phyloP scores from a whole-genome alignment of 2,113 vertebrate species.

The Callaeas wilsoni region DNA sequence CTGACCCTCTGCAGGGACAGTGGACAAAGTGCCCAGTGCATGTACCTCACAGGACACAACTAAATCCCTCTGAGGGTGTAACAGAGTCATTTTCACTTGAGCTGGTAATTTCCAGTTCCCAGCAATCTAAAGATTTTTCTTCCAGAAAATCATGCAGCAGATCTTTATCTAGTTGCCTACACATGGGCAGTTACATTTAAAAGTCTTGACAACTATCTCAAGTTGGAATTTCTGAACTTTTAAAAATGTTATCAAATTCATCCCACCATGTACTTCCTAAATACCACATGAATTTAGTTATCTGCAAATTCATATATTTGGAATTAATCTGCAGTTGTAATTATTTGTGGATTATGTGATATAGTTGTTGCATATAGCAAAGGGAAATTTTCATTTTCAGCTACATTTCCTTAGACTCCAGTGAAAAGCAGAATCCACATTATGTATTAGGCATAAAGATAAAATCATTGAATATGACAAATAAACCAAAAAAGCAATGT shows the following conservation, averaged over 20 bases:
- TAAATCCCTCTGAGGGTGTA: not conserved
- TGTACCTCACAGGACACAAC: not conserved
- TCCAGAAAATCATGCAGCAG: not conserved
- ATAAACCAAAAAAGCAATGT: slow-evolving; percentile 47
- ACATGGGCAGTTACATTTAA: slow-evolving; percentile 18
- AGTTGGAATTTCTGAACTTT: slow-evolving; percentile 18
- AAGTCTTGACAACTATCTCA: not conserved
- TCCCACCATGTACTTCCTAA: not conserved
- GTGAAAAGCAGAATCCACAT: slow-evolving; percentile 44
- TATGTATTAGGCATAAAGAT: slow-evolving; percentile 35
- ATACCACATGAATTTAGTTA: not conserved
- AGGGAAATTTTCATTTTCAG: slow-evolving; percentile 62
- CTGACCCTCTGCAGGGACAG: not conserved
- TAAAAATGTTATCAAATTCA: slow-evolving; percentile 13
- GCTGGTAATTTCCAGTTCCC: not conserved
- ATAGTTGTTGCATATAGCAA: slow-evolving; percentile 25
- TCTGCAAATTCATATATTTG: slow-evolving; percentile 23
- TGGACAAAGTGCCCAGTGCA: not conserved
- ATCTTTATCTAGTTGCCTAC: not conserved
- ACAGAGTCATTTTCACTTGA: not conserved
- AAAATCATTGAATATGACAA: slow-evolving; percentile 51
- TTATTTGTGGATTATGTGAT: slow-evolving; percentile 63
- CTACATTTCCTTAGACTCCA: slow-evolving; percentile 54
- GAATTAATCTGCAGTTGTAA: slow-evolving; percentile 49
- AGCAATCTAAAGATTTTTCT: not conserved